Evolutionary conservation across 2,113 vertebrate species (phyloP).

Genomic region (Pimephales promelas): DNA sequence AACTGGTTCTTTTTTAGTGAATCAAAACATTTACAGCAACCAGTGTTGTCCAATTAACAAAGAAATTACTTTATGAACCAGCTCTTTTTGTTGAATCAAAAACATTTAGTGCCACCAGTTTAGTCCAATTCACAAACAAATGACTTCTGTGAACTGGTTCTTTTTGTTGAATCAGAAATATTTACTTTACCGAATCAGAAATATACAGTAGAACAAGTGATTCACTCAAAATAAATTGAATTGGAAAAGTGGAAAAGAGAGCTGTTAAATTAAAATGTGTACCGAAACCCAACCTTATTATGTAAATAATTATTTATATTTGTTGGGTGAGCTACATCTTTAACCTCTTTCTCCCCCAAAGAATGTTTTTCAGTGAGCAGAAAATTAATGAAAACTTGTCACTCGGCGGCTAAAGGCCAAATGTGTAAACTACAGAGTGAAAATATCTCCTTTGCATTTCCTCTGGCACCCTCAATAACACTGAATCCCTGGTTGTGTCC

Average conservation of each 20-base stretch:
- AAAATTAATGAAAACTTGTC: neutral
- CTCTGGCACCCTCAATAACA: slow-evolving; percentile 44
- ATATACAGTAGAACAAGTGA: neutral
- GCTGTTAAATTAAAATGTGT: neutral
- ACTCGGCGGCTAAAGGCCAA: slow-evolving; percentile 18
- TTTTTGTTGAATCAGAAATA: neutral
- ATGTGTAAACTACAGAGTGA: slow-evolving; percentile 53
- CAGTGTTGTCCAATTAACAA: neutral
- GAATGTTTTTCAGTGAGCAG: neutral
- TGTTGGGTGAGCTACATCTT: neutral
- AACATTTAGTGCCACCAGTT: neutral
- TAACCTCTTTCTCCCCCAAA: neutral
- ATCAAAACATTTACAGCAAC: neutral
- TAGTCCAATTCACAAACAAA: neutral
- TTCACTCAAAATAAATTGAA: neutral
- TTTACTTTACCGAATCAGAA: neutral
- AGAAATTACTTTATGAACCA: neutral
- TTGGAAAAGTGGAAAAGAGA: neutral
- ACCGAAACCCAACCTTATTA: neutral
- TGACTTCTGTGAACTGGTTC: neutral
- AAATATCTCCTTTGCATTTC: slow-evolving; percentile 55
- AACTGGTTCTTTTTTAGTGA: neutral
- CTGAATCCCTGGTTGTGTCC: slow-evolving; percentile 34
- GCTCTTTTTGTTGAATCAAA: neutral
- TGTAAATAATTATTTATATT: neutral